phyloP scores from a whole-genome alignment of 1,140 invertebrate species.

The Drosophila elegans region DNA sequence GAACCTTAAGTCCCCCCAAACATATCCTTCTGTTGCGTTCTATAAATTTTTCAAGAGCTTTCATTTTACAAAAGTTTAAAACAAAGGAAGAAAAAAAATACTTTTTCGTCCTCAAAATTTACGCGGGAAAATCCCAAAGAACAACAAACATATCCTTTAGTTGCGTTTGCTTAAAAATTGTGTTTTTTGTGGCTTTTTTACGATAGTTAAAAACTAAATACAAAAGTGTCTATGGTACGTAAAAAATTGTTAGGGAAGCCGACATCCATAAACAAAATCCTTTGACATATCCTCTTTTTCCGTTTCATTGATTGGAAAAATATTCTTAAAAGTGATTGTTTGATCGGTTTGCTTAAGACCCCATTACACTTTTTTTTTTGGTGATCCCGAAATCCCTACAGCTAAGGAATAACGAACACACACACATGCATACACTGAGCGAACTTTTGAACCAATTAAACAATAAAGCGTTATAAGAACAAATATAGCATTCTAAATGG shows the following conservation, averaged over 20 bases:
- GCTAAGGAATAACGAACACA: constrained; percentile 17
- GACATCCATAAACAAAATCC: neutral
- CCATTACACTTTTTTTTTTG: neutral
- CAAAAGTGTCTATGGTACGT: neutral
- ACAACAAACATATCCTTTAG: neutral
- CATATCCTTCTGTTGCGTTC: constrained; percentile 42
- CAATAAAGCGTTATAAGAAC: constrained; percentile 48
- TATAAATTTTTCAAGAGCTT: neutral
- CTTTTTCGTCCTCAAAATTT: neutral
- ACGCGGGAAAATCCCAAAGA: neutral
- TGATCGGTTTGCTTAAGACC: neutral
- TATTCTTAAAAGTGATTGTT: neutral
- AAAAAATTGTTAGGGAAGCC: neutral
- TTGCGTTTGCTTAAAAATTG: neutral
- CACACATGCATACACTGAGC: constrained; percentile 22
- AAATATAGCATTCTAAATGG: constrained; percentile 60
- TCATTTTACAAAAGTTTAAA: neutral
- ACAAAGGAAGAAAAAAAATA: neutral
- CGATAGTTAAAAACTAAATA: neutral
- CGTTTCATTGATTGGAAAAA: neutral
- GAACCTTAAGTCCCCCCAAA: constrained; percentile 15
- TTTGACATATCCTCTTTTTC: neutral
- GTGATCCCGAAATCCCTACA: neutral
- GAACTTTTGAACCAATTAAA: constrained; percentile 67
- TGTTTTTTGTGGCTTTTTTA: neutral